Evolutionary conservation across 1,140 invertebrate genomes (phyloP).

Genomic region (Episyrphus balteatus): DNA sequence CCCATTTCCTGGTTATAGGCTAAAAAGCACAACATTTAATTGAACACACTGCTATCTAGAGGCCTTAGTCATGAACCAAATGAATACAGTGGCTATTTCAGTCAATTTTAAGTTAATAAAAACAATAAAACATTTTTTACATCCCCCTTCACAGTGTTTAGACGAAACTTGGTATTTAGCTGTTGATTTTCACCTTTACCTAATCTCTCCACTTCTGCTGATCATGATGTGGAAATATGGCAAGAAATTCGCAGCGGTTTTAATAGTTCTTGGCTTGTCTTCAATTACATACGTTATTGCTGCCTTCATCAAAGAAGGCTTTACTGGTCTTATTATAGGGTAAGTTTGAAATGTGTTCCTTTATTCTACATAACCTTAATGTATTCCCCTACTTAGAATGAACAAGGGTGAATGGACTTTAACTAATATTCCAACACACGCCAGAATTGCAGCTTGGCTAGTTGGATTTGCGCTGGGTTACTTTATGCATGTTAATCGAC

Average conservation of each 20-base stretch:
- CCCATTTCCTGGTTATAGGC: too few relatives aligned
- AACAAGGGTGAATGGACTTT: too few relatives aligned
- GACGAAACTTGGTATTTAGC: constrained; percentile 76
- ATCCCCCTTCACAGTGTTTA: constrained; percentile 54
- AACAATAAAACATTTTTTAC: too few relatives aligned
- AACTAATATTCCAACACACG: too few relatives aligned
- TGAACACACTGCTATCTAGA: too few relatives aligned
- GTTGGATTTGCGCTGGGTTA: background rate
- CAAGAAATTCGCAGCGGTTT: constrained; percentile 12
- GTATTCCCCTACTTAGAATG: background rate
- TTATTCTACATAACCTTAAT: background rate
- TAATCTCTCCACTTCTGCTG: constrained; percentile 58
- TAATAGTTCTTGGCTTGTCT: background rate
- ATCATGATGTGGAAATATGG: constrained; percentile 50
- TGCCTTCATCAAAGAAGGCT: background rate
- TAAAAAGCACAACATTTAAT: too few relatives aligned
- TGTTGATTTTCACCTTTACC: constrained; percentile 70
- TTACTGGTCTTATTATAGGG: too few relatives aligned
- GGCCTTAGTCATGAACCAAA: too few relatives aligned
- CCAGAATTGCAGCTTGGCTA: too few relatives aligned
- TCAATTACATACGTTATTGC: background rate
- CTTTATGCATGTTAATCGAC: background rate
- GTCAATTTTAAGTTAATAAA: too few relatives aligned
- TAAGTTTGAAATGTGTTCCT: background rate
- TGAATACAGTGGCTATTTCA: too few relatives aligned